Evolutionary conservation across 2,888 invertebrate genomes (phyloP).

Genomic region (Brenthis hecate): DNA sequence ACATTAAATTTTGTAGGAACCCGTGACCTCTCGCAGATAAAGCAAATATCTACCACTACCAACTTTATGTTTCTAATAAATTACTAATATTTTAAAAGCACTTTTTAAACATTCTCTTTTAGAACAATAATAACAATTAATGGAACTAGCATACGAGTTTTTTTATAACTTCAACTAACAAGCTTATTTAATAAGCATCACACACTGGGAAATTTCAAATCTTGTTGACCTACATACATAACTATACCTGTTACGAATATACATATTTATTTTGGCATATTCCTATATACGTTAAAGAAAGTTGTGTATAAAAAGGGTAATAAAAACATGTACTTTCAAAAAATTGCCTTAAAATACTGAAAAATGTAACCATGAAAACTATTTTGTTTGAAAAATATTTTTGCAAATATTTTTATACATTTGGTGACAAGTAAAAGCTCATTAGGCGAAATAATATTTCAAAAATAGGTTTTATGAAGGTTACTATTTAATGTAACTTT

Average conservation of each 20-base stretch:
- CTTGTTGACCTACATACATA: constrained; percentile 32
- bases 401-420: background rate
- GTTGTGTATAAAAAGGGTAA: too few relatives aligned
- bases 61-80: too few relatives aligned
- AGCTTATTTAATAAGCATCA: constrained; percentile 32
- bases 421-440: background rate
- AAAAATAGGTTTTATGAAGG: background rate
- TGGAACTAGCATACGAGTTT: constrained; percentile 15
- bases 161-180: constrained; percentile 33
- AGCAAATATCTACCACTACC: too few relatives aligned
- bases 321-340: background rate
- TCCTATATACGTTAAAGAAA: too few relatives aligned
- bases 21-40: too few relatives aligned
- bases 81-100: too few relatives aligned
- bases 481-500: background rate
- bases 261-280: too few relatives aligned
- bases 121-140: constrained; percentile 20
- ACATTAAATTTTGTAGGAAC: too few relatives aligned
- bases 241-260: background rate
- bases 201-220: constrained; percentile 26
- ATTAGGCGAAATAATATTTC: background rate
- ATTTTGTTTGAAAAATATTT: background rate
- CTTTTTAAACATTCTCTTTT: background rate
- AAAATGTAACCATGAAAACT: background rate
- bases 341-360: background rate